These are phyloP conservation scores for Paracentrotus lividus DNA, from an alignment of 53 echinoderm and acorn worm genomes.

Conservation along the genomic window DNA sequence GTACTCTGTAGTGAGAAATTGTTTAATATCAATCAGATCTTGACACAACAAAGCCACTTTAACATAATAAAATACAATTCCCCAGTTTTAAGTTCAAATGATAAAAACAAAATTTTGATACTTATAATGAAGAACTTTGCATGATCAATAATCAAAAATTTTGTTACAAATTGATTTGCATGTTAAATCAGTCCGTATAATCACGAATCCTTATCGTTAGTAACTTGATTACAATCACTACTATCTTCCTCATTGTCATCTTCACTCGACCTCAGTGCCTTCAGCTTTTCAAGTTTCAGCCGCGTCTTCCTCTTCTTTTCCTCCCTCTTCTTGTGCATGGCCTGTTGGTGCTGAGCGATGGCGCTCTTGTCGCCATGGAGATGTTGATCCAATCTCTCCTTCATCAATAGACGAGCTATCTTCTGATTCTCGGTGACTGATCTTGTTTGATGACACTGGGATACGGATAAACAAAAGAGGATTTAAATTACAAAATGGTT, in stretches of 20 bases:
- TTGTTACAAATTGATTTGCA: no score
- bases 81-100: no score
- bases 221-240: neutral
- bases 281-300: slow-evolving; percentile 88
- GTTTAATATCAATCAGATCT: no score
- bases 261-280: slow-evolving; percentile 75
- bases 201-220: neutral
- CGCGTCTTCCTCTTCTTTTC: slow-evolving; percentile 91
- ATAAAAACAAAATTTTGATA: no score
- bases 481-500: neutral
- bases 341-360: slow-evolving; percentile 75
- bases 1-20: no score
- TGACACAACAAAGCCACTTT: no score
- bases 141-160: no score
- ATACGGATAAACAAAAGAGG: neutral
- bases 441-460: slow-evolving; percentile 96
- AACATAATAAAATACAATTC: no score
- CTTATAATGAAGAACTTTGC: no score
- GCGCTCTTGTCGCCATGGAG: slow-evolving; percentile 89
- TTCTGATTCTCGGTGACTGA: slow-evolving; percentile 93
- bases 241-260: neutral
- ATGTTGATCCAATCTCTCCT: slow-evolving; percentile 88
- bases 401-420: slow-evolving; percentile 87
- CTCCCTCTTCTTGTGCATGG: slow-evolving; percentile 75
- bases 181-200: no score